Percentiles rank a stretch among this genome's conserved stretches.
Evolutionary conservation across 2,113 vertebrate genomes (phyloP).

Genomic region (Syrmaticus mikado): DNA sequence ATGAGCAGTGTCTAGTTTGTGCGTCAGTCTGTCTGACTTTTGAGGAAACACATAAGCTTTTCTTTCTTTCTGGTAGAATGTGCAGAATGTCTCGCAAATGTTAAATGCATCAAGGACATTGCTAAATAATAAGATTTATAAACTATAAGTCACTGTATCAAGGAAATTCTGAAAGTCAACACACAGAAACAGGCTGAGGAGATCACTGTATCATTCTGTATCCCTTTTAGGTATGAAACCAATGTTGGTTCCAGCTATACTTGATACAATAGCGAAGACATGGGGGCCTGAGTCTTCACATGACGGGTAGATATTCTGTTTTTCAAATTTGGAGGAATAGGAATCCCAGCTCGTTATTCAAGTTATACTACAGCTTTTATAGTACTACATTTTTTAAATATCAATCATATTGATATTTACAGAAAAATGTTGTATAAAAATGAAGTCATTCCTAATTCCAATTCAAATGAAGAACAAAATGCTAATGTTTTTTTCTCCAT

Average conservation of each 20-base stretch:
- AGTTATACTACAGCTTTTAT: background rate
- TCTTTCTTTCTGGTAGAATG: background rate
- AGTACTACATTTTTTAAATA: background rate
- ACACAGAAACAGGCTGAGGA: background rate
- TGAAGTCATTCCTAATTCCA: background rate
- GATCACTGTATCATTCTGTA: constrained; percentile 8
- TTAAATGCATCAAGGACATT: background rate
- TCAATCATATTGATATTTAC: background rate
- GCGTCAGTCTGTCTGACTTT: background rate
- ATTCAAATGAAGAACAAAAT: background rate
- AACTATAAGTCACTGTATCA: background rate
- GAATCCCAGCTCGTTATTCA: background rate
- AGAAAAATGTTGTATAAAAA: background rate
- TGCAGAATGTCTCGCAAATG: background rate
- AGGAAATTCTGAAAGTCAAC: background rate
- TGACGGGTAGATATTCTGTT: background rate
- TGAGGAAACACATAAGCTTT: background rate
- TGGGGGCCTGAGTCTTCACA: background rate
- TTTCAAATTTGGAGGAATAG: background rate
- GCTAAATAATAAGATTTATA: background rate
- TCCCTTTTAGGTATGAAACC: constrained; percentile 28
- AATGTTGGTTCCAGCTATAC: constrained; percentile 26
- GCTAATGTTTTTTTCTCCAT: background rate
- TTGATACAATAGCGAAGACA: background rate
- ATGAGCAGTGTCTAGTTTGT: background rate